phyloP scores from a whole-genome alignment of 2,797 vertebrate genomes.

The Catamblyrhynchus diadema region DNA sequence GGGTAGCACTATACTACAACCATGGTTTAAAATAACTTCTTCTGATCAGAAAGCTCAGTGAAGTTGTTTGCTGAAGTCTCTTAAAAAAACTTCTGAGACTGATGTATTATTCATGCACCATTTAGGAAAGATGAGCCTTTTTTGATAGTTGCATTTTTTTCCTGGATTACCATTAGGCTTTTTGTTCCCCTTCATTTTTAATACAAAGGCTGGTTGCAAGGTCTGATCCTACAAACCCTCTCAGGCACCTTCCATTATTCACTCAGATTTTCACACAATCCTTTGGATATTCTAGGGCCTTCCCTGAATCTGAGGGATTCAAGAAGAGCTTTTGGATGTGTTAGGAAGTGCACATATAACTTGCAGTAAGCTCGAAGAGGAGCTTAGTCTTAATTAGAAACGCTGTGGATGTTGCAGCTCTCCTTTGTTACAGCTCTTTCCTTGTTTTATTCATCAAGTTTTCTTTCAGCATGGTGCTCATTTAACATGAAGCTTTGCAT shows the following conservation, averaged over 20 bases:
- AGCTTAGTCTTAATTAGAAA: not conserved
- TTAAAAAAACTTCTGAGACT: rapidly evolving
- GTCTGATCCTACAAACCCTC: not conserved
- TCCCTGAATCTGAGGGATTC: not conserved
- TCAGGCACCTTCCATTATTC: not conserved
- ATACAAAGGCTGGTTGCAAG: not conserved
- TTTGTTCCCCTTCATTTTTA: not conserved
- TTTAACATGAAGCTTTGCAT: not conserved
- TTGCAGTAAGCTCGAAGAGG: not conserved
- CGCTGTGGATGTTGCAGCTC: not conserved
- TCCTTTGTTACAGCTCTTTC: not conserved
- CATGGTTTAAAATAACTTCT: not conserved
- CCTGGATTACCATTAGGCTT: not conserved
- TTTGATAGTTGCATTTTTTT: not conserved
- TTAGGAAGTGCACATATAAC: not conserved
- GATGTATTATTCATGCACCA: not conserved
- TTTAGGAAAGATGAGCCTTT: not conserved
- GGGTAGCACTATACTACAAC: not conserved
- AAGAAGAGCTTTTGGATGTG: not conserved
- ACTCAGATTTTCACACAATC: not conserved
- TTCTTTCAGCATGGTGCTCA: not conserved
- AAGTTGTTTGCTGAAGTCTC: not conserved
- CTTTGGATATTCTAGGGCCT: not conserved
- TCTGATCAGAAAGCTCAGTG: not conserved
- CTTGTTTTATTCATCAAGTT: not conserved